Evolutionary conservation across 2,113 vertebrate species (phyloP), one percentile per base, ranked within the genome.

Genomic region (Ariopsis seemanni): DNA sequence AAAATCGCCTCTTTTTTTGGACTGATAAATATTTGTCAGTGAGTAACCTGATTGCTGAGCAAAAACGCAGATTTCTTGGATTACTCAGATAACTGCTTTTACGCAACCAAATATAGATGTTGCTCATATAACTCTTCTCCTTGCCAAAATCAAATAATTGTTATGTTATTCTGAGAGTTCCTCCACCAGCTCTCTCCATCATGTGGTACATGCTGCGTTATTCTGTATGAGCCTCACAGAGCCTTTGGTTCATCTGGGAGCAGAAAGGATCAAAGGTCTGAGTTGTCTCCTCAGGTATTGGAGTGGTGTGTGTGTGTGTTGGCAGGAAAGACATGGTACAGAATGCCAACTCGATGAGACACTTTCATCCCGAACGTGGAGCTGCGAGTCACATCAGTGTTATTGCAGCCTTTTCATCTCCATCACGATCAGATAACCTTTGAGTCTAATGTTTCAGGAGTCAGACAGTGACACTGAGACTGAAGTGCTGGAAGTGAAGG

Each of bases 191-290:
- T 4, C 65, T 69, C n/a, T 65, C 25, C 25, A 65, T 9, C 25
- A 65, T 65, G 30, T 20, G 27, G 34, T 30, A 72, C 27, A 42
- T 20, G n/a, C 60, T 2, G n/a, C 4, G 5, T 74, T 71, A 75
- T 80, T 62, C 52, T 55, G 2, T 53, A 30, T 34, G 27, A n/a
- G 82, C 57, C 52, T 75, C 55, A 67, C n/a, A 7, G 12, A 85
- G 52, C 80, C 75, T 89, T 85, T 83, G 57, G 7, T 83, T 83
- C 34, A 78, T 74, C 9, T 69, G 30, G 53, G 57, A 85, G 58
- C 52, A 52, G 60, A 52, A 7, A 63, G 77, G 67, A 87, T 86
- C 55, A 90, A 90, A 80, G 50, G 27, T 88, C 78, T 72, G 52
- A 83, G 53, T 53, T 22, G 75, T 80, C 60, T 52, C 62, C 79